A percentile compares a stretch with the other conserved stretches of the same genome.
These are phyloP conservation scores for Darwinula stevensoni DNA, from an alignment of 2,888 invertebrate genomes.

Conservation along the genomic window DNA sequence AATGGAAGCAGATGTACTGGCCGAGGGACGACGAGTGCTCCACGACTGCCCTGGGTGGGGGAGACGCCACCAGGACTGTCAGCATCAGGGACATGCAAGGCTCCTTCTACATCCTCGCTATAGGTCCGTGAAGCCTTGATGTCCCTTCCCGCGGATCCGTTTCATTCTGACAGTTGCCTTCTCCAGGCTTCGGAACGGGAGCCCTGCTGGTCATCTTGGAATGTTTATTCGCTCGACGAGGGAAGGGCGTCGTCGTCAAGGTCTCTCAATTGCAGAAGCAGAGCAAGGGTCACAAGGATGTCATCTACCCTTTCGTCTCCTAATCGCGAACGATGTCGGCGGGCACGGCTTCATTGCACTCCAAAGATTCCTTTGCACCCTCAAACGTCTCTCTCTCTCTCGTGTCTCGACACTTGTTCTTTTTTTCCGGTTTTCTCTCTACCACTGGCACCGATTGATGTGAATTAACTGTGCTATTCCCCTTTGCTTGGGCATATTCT, in stretches of 20 bases:
- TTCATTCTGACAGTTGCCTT: conserved; percentile 14
- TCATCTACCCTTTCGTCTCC: conserved; percentile 1
- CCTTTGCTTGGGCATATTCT: too few relatives aligned
- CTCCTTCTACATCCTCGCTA: conserved; percentile 49
- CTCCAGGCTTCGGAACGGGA: conserved; percentile 13
- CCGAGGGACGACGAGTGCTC: conserved; percentile 49
- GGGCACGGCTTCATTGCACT: too few relatives aligned
- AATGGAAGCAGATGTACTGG: conserved; percentile 46
- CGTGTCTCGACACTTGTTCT: too few relatives aligned
- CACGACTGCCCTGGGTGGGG: conserved; percentile 15
- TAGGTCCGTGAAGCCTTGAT: conserved; percentile 27
- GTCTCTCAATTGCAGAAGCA: too few relatives aligned
- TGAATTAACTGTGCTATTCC: too few relatives aligned
- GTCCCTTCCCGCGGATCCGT: conserved; percentile 4
- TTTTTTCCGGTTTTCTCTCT: too few relatives aligned
- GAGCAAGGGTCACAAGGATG: neutral
- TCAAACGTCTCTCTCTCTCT: too few relatives aligned
- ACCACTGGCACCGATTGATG: too few relatives aligned
- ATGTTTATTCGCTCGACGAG: conserved; percentile 18
- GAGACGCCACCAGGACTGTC: conserved; percentile 51
- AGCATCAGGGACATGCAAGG: conserved; percentile 76
- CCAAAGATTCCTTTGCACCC: too few relatives aligned
- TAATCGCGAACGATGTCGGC: too few relatives aligned
- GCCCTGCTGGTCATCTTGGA: conserved; percentile 20
- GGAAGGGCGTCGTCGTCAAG: too few relatives aligned